These are phyloP conservation scores for Pycnomerus fuliginosus DNA, from an alignment of 2,888 invertebrate species.

Conservation along the genomic window DNA sequence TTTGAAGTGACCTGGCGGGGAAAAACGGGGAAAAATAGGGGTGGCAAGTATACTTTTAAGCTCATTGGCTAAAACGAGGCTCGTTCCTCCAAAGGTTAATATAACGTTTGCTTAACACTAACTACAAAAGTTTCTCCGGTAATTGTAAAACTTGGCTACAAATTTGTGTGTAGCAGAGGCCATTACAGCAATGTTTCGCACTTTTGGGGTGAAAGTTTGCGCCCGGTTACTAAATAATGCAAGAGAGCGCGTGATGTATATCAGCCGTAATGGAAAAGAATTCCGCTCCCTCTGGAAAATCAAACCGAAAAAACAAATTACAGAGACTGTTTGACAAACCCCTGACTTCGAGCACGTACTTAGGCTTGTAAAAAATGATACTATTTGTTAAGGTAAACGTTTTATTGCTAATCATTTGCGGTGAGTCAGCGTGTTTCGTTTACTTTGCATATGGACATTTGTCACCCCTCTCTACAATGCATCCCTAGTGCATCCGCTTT, in stretches of 20 bases:
- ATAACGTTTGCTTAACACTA: conserved; percentile 45
- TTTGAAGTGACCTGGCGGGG: conserved; percentile 1
- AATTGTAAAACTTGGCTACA: conserved; percentile 50
- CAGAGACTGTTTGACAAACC: conserved; percentile 18
- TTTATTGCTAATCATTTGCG: conserved; percentile 39
- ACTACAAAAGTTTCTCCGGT: conserved; percentile 47
- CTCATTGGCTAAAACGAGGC: conserved; percentile 34
- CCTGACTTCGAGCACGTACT: conserved; percentile 28
- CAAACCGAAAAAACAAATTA: conserved; percentile 40
- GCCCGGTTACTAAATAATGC: conserved; percentile 48
- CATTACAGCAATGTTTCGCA: conserved; percentile 48
- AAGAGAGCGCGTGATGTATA: conserved; percentile 47
- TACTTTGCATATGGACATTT: conserved; percentile 29
- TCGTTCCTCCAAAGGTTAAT: conserved; percentile 40
- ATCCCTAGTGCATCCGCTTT: not conserved
- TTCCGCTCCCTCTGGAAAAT: conserved; percentile 43
- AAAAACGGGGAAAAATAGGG: conserved; percentile 2
- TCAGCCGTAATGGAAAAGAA: conserved; percentile 44
- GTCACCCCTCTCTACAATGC: conserved; percentile 11
- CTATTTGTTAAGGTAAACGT: conserved; percentile 39
- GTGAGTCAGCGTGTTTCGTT: conserved; percentile 28
- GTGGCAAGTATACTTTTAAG: conserved; percentile 22
- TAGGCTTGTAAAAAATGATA: conserved; percentile 35
- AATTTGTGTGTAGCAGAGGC: conserved; percentile 47
- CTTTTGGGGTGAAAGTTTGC: conserved; percentile 46